Conservation (phyloP, 2,888 invertebrate genomes). For the Onthophagus sagittarius region DNA sequence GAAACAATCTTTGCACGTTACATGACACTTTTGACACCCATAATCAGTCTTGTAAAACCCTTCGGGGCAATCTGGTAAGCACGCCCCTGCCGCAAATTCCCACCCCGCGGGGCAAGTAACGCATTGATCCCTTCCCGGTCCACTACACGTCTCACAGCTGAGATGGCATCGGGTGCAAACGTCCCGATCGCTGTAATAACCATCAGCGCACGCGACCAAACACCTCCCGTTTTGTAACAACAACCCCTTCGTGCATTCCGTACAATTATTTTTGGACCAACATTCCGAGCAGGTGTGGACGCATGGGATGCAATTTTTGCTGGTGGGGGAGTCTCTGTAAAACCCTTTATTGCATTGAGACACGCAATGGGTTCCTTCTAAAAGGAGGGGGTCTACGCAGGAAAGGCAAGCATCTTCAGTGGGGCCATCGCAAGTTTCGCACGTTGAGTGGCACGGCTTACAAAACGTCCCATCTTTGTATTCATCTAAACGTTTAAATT, state of each 20-base stretch:
- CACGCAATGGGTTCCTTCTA: constrained; percentile 72
- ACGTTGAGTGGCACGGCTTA: constrained; percentile 71
- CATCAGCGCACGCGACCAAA: constrained; percentile 72
- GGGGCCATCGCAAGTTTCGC: constrained; percentile 78
- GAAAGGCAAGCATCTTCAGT: constrained; percentile 71
- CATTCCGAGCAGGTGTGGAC: constrained; percentile 76
- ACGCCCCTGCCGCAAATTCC: constrained; percentile 80
- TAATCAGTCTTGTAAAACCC: constrained; percentile 79
- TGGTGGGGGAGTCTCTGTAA: constrained; percentile 64
- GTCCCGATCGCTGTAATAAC: constrained; percentile 83
- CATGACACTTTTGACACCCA: constrained; percentile 85
- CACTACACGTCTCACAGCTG: constrained; percentile 81
- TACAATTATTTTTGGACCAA: constrained; percentile 75
- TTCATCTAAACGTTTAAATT: constrained; percentile 55
- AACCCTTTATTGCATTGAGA: constrained; percentile 68
- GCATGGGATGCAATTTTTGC: constrained; percentile 67
- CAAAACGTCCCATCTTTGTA: constrained; percentile 71
- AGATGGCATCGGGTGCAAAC: constrained; percentile 79
- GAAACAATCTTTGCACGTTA: constrained; percentile 82
- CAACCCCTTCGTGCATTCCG: constrained; percentile 70
- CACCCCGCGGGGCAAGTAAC: constrained; percentile 77
- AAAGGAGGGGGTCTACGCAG: constrained; percentile 67
- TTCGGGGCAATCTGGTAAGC: constrained; percentile 81
- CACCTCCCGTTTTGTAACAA: constrained; percentile 82
- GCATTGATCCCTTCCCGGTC: constrained; percentile 80